These are phyloP conservation scores for Siniperca scherzeri DNA, from an alignment of 2,797 vertebrate species.

Conservation along the genomic window DNA sequence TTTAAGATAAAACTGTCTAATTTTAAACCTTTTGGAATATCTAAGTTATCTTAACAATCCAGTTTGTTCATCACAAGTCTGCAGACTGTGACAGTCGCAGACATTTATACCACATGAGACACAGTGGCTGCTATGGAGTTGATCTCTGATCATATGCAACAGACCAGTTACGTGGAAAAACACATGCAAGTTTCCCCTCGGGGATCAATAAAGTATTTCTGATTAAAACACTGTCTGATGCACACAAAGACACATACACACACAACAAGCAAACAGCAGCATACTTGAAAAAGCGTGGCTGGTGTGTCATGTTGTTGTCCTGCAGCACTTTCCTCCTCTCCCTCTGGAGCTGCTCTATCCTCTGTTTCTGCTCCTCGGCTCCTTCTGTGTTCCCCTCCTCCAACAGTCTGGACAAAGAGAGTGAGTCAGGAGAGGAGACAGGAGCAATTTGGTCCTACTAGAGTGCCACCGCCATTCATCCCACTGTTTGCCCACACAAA, in stretches of 20 bases:
- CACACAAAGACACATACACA: neutral
- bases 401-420: slow-evolving; percentile 85
- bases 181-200: neutral
- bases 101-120: neutral
- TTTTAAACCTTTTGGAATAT: neutral
- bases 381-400: slow-evolving; percentile 94
- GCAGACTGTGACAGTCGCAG: neutral
- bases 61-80: neutral
- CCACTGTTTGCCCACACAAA: neutral
- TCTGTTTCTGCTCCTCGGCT: slow-evolving; percentile 95
- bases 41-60: neutral
- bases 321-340: slow-evolving; percentile 91
- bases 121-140: neutral
- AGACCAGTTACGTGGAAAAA: neutral
- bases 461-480: neutral
- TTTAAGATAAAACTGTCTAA: neutral
- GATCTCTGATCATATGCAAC: neutral
- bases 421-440: neutral
- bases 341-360: slow-evolving; percentile 95
- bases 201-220: no score
- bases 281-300: slow-evolving; percentile 95
- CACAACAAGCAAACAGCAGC: slow-evolving; percentile 18
- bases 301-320: slow-evolving; percentile 91
- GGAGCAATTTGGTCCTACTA: neutral
- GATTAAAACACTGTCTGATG: neutral